Evolutionary conservation across 2,113 vertebrate species (phyloP).

Genomic region (Gila orcuttii): DNA sequence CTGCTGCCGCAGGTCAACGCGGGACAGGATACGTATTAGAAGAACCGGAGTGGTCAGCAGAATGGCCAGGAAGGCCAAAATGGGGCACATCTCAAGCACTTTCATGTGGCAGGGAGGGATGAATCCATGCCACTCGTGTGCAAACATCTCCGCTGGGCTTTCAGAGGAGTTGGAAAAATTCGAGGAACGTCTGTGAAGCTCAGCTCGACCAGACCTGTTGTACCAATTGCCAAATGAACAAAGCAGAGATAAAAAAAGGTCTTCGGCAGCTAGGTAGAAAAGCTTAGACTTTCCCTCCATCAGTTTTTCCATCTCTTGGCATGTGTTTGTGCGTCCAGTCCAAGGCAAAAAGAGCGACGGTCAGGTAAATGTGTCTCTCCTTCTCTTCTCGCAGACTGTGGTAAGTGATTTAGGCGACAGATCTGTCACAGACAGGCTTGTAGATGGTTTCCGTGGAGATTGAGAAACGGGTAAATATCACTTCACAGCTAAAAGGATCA

Average conservation of each 20-base stretch:
- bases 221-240: slow-evolving; percentile 62
- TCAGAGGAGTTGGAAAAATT: slow-evolving; percentile 43
- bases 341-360: not conserved
- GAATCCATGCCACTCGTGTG: slow-evolving; percentile 67
- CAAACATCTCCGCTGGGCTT: slow-evolving; percentile 57
- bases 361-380: slow-evolving; percentile 20
- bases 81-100: slow-evolving; percentile 74
- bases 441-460: slow-evolving; percentile 59
- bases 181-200: slow-evolving; percentile 54
- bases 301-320: slow-evolving; percentile 38
- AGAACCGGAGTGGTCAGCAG: slow-evolving; percentile 73
- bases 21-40: slow-evolving; percentile 76
- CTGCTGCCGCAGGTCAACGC: slow-evolving; percentile 70
- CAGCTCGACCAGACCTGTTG: slow-evolving; percentile 62
- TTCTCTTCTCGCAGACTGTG: slow-evolving; percentile 20
- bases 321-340: slow-evolving; percentile 21
- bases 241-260: slow-evolving; percentile 47
- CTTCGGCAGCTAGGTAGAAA: slow-evolving; percentile 24
- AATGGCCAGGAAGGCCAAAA: slow-evolving; percentile 69
- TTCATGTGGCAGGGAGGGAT: slow-evolving; percentile 58
- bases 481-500: slow-evolving; percentile 57
- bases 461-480: slow-evolving; percentile 63
- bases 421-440: slow-evolving; percentile 37
- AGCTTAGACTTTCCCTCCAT: slow-evolving; percentile 37
- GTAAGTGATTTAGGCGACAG: slow-evolving; percentile 27